Conservation (phyloP, 2,797 vertebrate species). For the Spea hammondii region DNA sequence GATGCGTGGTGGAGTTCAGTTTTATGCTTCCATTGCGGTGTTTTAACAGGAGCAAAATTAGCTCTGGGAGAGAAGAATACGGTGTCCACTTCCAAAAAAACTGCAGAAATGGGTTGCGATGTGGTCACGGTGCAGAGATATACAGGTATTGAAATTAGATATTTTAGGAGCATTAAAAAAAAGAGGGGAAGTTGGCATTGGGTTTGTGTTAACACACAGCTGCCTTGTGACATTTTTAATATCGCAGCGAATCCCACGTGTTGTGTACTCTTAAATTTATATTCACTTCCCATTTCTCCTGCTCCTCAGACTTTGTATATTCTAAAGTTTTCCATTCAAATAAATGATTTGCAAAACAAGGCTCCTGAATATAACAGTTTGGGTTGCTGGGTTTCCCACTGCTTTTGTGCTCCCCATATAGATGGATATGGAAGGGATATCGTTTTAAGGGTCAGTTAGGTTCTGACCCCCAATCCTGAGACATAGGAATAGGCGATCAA, state of each 20-base stretch:
- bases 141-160: slow-evolving; percentile 48
- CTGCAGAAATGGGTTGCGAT: too few species aligned
- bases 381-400: too few species aligned
- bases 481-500: too few species aligned
- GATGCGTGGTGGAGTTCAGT: slow-evolving; percentile 17
- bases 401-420: too few species aligned
- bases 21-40: slow-evolving; percentile 35
- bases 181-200: slow-evolving; percentile 43
- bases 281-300: slow-evolving; percentile 30
- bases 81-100: slow-evolving; percentile 12
- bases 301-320: background rate
- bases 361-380: background rate
- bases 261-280: slow-evolving; percentile 19
- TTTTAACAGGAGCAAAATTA: slow-evolving; percentile 30
- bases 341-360: slow-evolving; percentile 4
- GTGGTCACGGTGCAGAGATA: slow-evolving; percentile 43
- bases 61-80: background rate
- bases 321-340: background rate
- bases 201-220: slow-evolving; percentile 17
- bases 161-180: slow-evolving; percentile 19
- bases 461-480: too few species aligned
- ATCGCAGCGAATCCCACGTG: slow-evolving; percentile 21
- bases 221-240: slow-evolving; percentile 12
- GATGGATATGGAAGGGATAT: too few species aligned
- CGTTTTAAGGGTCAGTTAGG: too few species aligned